These are phyloP conservation scores for Cetoscarus ocellatus DNA, from an alignment of 2,797 vertebrate genomes.

Conservation along the genomic window DNA sequence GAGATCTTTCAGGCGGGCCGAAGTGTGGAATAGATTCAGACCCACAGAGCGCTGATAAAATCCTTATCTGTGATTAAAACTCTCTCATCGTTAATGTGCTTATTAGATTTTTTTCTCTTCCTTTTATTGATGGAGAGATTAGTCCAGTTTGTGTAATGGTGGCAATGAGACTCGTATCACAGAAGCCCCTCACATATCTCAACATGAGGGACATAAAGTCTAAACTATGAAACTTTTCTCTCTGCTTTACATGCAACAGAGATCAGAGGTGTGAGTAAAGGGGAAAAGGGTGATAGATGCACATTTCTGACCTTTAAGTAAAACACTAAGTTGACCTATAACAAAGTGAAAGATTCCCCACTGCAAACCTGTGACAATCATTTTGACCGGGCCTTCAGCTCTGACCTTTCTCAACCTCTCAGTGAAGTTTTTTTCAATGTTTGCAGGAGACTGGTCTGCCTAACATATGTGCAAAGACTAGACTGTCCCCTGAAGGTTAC, in stretches of 20 bases:
- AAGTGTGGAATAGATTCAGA: conserved; percentile 57
- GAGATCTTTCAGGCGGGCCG: conserved; percentile 51
- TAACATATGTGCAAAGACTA: background rate
- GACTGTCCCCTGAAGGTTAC: conserved; percentile 31
- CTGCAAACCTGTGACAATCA: conserved; percentile 57
- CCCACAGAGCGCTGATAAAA: conserved; percentile 67
- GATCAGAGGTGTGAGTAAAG: conserved; percentile 22
- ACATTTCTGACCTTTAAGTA: conserved; percentile 67
- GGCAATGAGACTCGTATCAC: conserved; percentile 30
- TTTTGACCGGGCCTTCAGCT: conserved; percentile 40
- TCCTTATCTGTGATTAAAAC: conserved; percentile 77
- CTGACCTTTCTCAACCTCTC: conserved; percentile 68
- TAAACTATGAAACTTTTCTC: conserved; percentile 38
- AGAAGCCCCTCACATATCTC: conserved; percentile 21
- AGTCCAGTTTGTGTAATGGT: conserved; percentile 35
- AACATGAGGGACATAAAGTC: background rate
- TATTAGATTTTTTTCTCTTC: conserved; percentile 45
- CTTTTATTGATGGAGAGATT: conserved; percentile 55
- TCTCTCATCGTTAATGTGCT: conserved; percentile 66
- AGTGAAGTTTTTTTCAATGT: conserved; percentile 29
- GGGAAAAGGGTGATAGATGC: conserved; percentile 12
- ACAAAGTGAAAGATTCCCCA: conserved; percentile 45
- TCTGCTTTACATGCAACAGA: conserved; percentile 16
- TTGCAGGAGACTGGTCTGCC: conserved; percentile 24
- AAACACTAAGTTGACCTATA: conserved; percentile 67